Conservation (phyloP, 2,888 invertebrate species). For the Gortyna flavago region DNA sequence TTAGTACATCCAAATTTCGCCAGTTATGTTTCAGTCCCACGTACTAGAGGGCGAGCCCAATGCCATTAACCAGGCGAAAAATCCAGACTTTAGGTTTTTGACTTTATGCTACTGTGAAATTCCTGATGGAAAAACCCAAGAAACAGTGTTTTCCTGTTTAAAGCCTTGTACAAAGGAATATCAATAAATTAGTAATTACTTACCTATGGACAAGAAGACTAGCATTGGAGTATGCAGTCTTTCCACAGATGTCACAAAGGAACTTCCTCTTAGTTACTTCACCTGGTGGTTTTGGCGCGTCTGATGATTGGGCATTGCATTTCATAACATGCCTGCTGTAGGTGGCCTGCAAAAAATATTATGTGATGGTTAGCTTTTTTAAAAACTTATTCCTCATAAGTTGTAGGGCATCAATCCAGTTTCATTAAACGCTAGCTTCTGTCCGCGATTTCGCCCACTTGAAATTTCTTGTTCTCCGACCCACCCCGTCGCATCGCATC, state of each 20-base stretch:
- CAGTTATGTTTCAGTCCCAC: too few relatives aligned
- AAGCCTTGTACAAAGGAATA: neutral
- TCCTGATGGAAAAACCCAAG: neutral
- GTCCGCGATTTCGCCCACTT: neutral
- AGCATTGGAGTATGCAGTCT: conserved; percentile 82
- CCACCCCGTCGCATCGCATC: neutral
- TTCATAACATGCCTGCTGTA: conserved; percentile 77
- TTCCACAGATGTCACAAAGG: conserved; percentile 86
- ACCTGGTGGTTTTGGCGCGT: conserved; percentile 62
- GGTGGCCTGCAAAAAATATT: conserved; percentile 71
- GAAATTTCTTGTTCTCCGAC: neutral
- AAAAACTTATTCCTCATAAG: neutral
- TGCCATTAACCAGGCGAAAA: neutral
- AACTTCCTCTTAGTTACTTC: conserved; percentile 74
- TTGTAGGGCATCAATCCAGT: neutral
- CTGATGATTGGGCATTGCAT: conserved; percentile 66
- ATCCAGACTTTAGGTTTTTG: neutral
- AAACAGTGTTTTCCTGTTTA: neutral
- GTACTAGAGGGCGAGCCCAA: too few relatives aligned
- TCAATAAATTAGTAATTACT: conserved; percentile 58
- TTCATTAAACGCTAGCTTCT: neutral
- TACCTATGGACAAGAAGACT: conserved; percentile 84
- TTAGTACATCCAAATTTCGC: too few relatives aligned
- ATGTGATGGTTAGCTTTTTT: neutral
- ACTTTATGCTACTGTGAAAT: neutral